These are phyloP conservation scores for Dermochelys coriacea DNA, from an alignment of 2,797 vertebrate species.

Conservation along the genomic window DNA sequence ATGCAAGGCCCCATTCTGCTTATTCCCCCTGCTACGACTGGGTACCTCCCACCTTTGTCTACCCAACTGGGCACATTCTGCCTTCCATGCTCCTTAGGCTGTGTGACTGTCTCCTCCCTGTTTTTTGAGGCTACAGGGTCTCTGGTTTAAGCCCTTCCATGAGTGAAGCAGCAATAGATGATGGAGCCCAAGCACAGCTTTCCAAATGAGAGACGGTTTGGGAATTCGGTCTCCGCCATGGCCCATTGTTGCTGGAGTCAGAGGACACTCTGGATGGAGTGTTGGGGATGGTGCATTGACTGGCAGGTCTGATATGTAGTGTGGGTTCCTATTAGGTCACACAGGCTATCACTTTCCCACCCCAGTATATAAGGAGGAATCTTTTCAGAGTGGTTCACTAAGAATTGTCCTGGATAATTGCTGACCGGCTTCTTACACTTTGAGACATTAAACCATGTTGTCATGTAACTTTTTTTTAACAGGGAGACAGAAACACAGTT, in stretches of 20 bases:
- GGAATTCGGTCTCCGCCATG: accelerated
- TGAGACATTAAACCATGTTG: accelerated
- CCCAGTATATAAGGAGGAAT: not conserved
- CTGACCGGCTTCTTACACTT: not conserved
- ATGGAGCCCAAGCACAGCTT: not conserved
- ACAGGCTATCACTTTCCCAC: accelerated
- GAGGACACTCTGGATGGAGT: not conserved
- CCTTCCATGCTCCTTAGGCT: not conserved
- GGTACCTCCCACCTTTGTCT: not conserved
- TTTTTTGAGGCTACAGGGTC: not conserved
- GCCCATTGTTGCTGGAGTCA: not conserved
- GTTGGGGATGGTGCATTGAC: not conserved
- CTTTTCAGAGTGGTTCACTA: not conserved
- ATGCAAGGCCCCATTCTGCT: not conserved
- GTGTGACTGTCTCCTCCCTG: not conserved
- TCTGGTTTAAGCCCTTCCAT: not conserved
- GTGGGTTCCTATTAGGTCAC: not conserved
- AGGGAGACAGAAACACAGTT: not conserved
- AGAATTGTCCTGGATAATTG: not conserved
- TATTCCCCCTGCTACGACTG: not conserved
- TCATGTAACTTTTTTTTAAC: not conserved
- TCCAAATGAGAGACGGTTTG: not conserved
- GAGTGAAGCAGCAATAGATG: not conserved
- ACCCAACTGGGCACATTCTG: not conserved
- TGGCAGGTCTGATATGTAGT: not conserved